Base-by-base conservation (phyloP, 2,113 vertebrate genomes). In the Oreochromis tanganicae region DNA sequence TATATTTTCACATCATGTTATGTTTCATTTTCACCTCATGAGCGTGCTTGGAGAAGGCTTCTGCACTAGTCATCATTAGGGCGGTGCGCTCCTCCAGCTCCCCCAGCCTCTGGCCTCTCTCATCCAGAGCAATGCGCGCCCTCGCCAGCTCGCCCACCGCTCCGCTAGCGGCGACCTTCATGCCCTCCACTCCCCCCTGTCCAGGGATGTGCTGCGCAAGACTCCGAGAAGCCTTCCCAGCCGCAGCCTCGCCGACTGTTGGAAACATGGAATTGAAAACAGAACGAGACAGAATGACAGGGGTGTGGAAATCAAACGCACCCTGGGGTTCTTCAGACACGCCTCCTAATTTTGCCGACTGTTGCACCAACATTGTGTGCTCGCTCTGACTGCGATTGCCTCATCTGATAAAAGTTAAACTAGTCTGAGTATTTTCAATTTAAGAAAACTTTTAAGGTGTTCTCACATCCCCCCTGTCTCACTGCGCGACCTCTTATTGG, bases 131-230 rank as follows among this genome's bases (percentile, higher is more conserved):
- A 0, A 99, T 96, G n/a, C 98, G 98, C 0, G 98, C 98, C 0
- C 98, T 96, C 0, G 98, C 97, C 95, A 99, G 90, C 29, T 99
- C 99, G 6, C 98, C 98, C 17, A 98, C 97, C 9, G 94, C 98
- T 1, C 98, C 97, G 0, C 97, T 97, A 0, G 99, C 98, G 0
- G 98, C 98, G 4, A 97, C 97, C 89, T 98, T 97, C 96, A 99
- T 95, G 0, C 98, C 97, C 89, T 99, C 98, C 19, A 99, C 88
- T 0, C 98, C 96, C 0, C 95, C 97, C 0, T 98, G 97, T 1
- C 99, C 99, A 0, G 98, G 98, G 89, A 99, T 99, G 95, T 99
- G 99, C 91, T 99, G 98, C 1, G 99, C 99, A 0, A 99, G 96
- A 80, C 98, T 98, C 29, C 97, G 97, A 4, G 99, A 99, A 5